phyloP scores from a whole-genome alignment of 2,888 invertebrate species.

The Temnothorax unifasciatus region DNA sequence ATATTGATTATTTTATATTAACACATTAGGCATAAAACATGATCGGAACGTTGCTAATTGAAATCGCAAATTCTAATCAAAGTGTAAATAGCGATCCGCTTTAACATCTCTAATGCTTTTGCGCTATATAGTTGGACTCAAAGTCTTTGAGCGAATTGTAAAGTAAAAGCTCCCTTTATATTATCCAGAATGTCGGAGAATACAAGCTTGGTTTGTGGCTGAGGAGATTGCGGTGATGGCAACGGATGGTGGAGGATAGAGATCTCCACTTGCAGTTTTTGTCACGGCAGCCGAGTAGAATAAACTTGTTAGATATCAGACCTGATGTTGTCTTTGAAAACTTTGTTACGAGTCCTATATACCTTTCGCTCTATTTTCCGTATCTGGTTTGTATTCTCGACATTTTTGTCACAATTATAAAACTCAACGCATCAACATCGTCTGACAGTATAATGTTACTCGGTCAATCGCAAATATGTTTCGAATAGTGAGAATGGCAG shows the following conservation, averaged over 20 bases:
- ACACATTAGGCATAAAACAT: neutral
- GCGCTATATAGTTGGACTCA: neutral
- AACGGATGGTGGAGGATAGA: constrained; percentile 57
- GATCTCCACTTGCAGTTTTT: constrained; percentile 69
- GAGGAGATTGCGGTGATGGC: constrained; percentile 36
- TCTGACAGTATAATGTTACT: constrained; percentile 45
- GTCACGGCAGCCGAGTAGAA: constrained; percentile 68
- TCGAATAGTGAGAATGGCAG: constrained; percentile 62
- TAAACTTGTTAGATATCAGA: constrained; percentile 78
- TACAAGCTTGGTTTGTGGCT: neutral
- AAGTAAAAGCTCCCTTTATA: constrained; percentile 25
- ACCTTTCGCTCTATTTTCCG: constrained; percentile 66
- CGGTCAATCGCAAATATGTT: constrained; percentile 58
- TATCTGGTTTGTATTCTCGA: constrained; percentile 48
- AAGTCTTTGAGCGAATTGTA: neutral
- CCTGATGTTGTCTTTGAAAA: constrained; percentile 79
- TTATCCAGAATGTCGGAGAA: constrained; percentile 21
- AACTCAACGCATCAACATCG: constrained; percentile 53
- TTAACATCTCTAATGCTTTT: neutral
- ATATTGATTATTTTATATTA: neutral
- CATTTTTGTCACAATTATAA: constrained; percentile 59
- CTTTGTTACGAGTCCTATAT: constrained; percentile 74
- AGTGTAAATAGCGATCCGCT: constrained; percentile 7
- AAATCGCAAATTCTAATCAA: constrained; percentile 17
- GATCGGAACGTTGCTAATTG: neutral